Base-by-base conservation (phyloP, 2,888 invertebrate species). In the Himalopsyche tibetana region DNA sequence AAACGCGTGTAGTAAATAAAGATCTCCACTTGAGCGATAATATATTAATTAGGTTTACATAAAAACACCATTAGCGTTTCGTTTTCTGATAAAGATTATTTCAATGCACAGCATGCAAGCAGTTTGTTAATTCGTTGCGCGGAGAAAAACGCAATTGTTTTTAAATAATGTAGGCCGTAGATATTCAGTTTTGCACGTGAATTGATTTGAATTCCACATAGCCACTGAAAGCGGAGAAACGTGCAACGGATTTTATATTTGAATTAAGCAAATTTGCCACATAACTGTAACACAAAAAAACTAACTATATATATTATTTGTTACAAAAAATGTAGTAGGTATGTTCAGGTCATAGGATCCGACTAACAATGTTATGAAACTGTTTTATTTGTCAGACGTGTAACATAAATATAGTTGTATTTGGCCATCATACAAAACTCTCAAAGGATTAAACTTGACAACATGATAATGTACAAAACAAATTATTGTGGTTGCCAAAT, bases 81-180 rank as follows among this genome's bases (percentile, higher is more conserved):
- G 74, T 36, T 74, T 36, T 74, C 15, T 38, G 74, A 74, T 11
- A 38, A 36, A 15, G 36, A 15, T 28, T 74, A 74, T 74, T 74
- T 9, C 36, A 11, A 74, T 36, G 74, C 74, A 28, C 74, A 38
- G 36, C 36, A 12, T 74, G 74, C 5, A 74, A 36, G 9, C 28
- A 38, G 36, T 74, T 74, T 74, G 36, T 74, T 36, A 12, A 74
- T 36, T 74, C 74, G 19, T 8, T 63, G 28, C 9, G 8, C 63
- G 63, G 63, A 11, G 63, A 63, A 63, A 63, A 63, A 63, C 63
- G 19, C 63, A 74, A 74, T 38, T 74, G 74, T 74, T 74, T 45
- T 51, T 51, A 51, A 74, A 74, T 19, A 38, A 36, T 74, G 74
- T 74, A 74, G 74, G 74, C 74, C 74, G 74, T 36, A 74, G 12